These are phyloP conservation scores for Cotesia congregata DNA, from an alignment of 2,888 invertebrate genomes.

Conservation along the genomic window DNA sequence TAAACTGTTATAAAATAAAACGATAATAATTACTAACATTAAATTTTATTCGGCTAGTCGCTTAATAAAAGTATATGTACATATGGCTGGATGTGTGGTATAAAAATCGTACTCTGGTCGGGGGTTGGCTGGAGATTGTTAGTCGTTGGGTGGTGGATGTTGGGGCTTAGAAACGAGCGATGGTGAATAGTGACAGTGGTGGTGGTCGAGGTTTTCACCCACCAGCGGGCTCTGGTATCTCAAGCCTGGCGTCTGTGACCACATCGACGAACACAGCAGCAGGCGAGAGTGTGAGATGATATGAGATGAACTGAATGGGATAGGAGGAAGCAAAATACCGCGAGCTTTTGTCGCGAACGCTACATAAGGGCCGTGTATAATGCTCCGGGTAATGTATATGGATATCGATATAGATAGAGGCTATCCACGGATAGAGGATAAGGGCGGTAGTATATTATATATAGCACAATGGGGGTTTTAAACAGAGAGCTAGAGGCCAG, in stretches of 20 bases:
- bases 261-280: conserved; percentile 13
- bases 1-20: too few species aligned
- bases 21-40: too few species aligned
- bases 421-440: too few species aligned
- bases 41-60: conserved; percentile 14
- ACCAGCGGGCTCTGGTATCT: conserved; percentile 19
- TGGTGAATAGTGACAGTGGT: conserved; percentile 7
- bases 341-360: conserved; percentile 38
- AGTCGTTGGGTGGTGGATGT: background rate
- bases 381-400: conserved; percentile 3
- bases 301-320: background rate
- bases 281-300: conserved; percentile 2
- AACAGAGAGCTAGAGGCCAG: background rate
- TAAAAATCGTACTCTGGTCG: background rate
- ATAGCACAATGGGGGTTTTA: conserved; percentile 26
- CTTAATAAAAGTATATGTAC: conserved; percentile 24
- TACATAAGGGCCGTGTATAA: conserved; percentile 31
- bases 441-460: background rate
- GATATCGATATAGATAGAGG: background rate
- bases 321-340: conserved; percentile 34
- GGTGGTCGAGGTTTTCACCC: conserved; percentile 7
- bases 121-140: background rate
- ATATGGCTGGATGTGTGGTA: background rate
- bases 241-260: background rate
- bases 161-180: background rate